Base-by-base conservation (phyloP, 2,113 vertebrate species). In the Emydura subglobosa region DNA sequence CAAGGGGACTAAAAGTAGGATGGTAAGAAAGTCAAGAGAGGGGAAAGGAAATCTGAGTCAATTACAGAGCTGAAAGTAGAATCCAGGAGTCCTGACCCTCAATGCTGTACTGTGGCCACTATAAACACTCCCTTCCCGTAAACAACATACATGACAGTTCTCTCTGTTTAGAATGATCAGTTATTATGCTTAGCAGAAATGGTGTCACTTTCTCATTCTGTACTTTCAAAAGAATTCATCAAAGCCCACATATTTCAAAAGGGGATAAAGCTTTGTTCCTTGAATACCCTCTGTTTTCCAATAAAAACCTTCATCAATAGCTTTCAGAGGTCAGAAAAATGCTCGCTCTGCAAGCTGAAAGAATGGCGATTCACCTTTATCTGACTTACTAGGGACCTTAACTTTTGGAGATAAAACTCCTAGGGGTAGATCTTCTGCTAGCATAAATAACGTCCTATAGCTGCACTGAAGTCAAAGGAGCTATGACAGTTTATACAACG, bases 91-190 rank as follows among this genome's bases (percentile, higher is more conserved):
- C 22, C 9, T 61, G 87, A 39, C 25, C 5, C 25, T 78, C 14
- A 10, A 19, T 42, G 10, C 13, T 76, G 76, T 82, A 24, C 78
- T 79, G 22, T 51, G 86, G 31, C 42, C 85, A 3, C 57, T 74
- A 39, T 11, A 9, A n/a, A 76, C 51, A 11, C 0, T 1, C 79
- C 14, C 24, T 17, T 85, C 47, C 27, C 27, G 11, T 7, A 53
- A 5, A 16, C 0, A 0, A 79, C 29, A 92, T 53, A 4, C 31
- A 34, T 72, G n/a, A 19, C n/a, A 5, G 8, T 11, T 72, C n/a
- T 72, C 68, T 21, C 68, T 72, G 10, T 22, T 72, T 72, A 76
- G 72, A 72, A 72, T 7, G 72, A 76, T n/a, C 3, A 4, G 7
- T 68, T n/a, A n/a, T 34, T 16, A 34, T 16, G 16, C 31, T n/a